Evolutionary conservation across 2,113 vertebrate species (phyloP).

Genomic region (Zosterops japonicus): DNA sequence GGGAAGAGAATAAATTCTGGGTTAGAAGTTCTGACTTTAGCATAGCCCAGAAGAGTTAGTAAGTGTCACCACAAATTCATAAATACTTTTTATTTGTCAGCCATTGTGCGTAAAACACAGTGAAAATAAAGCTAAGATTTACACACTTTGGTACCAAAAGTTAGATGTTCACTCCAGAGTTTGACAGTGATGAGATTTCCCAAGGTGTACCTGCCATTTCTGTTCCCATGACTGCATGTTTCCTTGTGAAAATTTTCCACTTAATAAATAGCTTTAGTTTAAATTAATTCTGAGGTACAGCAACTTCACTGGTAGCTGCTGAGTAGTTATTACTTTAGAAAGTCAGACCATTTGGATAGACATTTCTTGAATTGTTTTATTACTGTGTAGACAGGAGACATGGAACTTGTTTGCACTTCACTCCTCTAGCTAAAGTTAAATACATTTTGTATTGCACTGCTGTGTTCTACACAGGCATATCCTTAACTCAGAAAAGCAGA

Average conservation of each 20-base stretch:
- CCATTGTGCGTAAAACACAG: neutral
- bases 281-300: neutral
- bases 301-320: neutral
- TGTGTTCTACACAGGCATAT: neutral
- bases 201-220: neutral
- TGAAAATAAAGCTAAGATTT: neutral
- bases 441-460: neutral
- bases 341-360: neutral
- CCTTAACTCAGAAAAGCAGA: neutral
- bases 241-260: slow-evolving; percentile 2
- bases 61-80: neutral
- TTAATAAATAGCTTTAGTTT: neutral
- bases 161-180: neutral
- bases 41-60: neutral
- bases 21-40: neutral
- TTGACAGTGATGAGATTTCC: neutral
- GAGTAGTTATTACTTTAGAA: slow-evolving; percentile 16
- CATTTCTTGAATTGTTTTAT: slow-evolving; percentile 23
- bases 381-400: neutral
- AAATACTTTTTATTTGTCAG: neutral
- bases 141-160: neutral
- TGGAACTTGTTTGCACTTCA: neutral
- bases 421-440: neutral
- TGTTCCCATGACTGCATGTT: neutral
- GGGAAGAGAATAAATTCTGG: neutral